These are phyloP conservation scores for Acleris cristana DNA, from an alignment of 2,888 invertebrate species.

Conservation along the genomic window DNA sequence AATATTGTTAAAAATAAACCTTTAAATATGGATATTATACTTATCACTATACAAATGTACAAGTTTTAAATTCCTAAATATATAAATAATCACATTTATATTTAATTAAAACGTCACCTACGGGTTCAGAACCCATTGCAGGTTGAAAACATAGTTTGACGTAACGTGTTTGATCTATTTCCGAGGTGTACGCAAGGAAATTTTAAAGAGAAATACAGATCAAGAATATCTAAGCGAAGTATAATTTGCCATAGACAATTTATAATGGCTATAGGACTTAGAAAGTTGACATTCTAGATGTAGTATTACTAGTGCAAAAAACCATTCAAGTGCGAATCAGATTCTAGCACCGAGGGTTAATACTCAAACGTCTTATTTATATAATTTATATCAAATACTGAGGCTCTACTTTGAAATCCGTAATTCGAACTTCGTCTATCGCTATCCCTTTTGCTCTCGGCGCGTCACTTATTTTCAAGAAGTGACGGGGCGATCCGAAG, in stretches of 20 bases:
- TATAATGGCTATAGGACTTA: constrained; percentile 71
- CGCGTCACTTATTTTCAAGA: too few species aligned
- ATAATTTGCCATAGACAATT: constrained; percentile 32
- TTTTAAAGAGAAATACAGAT: constrained; percentile 39
- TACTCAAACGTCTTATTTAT: too few species aligned
- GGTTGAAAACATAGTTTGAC: constrained; percentile 77
- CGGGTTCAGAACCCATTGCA: constrained; percentile 82
- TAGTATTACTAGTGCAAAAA: constrained; percentile 1
- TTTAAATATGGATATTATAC: constrained; percentile 64
- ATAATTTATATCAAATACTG: too few species aligned
- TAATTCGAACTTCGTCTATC: too few species aligned
- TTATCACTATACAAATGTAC: constrained; percentile 79
- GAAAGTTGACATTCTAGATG: constrained; percentile 63
- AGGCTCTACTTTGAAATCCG: too few species aligned
- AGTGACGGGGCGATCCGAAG: too few species aligned
- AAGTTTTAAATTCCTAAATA: constrained; percentile 71
- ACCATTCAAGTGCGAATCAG: too few species aligned
- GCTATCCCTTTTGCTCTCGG: too few species aligned
- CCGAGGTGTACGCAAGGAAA: constrained; percentile 48
- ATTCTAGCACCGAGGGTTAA: too few species aligned
- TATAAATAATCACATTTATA: constrained; percentile 69
- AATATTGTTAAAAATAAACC: constrained; percentile 71
- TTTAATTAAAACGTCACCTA: constrained; percentile 78
- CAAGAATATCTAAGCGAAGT: constrained; percentile 30
- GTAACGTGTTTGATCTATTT: constrained; percentile 58